Conservation (phyloP, 64 coral and sea anemone genomes). For the Astreopora myriophthalma region DNA sequence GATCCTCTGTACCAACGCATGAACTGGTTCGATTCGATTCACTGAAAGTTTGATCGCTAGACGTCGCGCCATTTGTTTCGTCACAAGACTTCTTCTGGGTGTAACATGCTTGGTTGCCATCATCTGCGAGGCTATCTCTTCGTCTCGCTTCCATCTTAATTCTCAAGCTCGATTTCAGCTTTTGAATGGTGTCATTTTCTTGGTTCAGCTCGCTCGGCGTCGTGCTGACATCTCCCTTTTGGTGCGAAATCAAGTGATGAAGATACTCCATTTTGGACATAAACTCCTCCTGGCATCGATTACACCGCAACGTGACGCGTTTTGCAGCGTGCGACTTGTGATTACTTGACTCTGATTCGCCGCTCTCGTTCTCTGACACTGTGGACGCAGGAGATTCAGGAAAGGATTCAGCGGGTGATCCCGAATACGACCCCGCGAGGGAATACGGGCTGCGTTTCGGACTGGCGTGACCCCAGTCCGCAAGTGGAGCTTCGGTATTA, state of each 20-base stretch:
- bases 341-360: conserved; percentile 6
- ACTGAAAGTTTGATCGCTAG: neutral
- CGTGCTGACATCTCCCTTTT: conserved; percentile 58
- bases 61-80: neutral
- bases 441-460: neutral
- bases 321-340: neutral
- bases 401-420: neutral
- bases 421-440: neutral
- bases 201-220: neutral
- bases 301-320: conserved; percentile 68
- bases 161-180: conserved; percentile 17
- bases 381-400: neutral
- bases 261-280: conserved; percentile 90
- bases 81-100: neutral
- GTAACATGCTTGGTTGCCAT: neutral
- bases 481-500: neutral
- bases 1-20: neutral
- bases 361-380: conserved; percentile 4
- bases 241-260: conserved; percentile 89
- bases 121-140: neutral
- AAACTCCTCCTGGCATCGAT: conserved; percentile 84
- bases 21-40: neutral
- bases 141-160: neutral
- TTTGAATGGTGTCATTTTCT: conserved; percentile 50
- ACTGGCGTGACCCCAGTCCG: neutral